phyloP scores from a whole-genome alignment of 2,888 invertebrate genomes.

The Pammene aurita region DNA sequence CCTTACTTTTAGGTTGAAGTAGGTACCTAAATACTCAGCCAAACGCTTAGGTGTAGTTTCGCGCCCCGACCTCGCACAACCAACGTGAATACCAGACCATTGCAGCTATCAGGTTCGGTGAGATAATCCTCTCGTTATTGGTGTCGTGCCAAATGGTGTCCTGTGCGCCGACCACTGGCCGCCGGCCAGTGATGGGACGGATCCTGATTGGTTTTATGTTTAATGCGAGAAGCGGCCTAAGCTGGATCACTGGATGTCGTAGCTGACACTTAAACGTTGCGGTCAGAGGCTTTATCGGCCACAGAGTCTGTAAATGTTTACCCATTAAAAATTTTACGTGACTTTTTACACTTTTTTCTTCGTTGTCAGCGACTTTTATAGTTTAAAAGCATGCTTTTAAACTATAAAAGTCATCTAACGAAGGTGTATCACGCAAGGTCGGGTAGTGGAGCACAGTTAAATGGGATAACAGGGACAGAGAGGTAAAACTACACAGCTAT shows the following conservation, averaged over 20 bases:
- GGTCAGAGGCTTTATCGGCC: background rate
- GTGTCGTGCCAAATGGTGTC: slow-evolving; percentile 68
- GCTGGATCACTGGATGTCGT: slow-evolving; percentile 5
- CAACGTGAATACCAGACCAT: background rate
- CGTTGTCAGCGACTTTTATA: no score
- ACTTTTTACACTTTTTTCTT: background rate
- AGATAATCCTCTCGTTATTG: slow-evolving; percentile 66
- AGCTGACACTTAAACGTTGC: background rate
- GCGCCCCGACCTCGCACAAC: background rate
- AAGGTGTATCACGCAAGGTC: no score
- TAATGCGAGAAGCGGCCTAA: slow-evolving; percentile 25
- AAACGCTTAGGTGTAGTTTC: no score
- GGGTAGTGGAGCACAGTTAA: no score
- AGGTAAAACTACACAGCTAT: no score
- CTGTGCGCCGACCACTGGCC: slow-evolving; percentile 64
- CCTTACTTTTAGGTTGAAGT: no score
- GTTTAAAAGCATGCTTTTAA: no score
- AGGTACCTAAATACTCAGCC: no score
- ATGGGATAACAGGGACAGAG: no score
- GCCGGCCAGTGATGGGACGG: slow-evolving; percentile 66
- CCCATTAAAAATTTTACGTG: no score
- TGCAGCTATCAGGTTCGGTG: slow-evolving; percentile 40
- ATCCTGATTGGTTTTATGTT: slow-evolving; percentile 60
- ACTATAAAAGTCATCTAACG: no score
- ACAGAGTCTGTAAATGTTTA: background rate